Evolutionary conservation across 37 sponge, comb jelly and placozoan species (phyloP), one percentile per base, ranked within the genome.

Genomic region (Geodia barretti): DNA sequence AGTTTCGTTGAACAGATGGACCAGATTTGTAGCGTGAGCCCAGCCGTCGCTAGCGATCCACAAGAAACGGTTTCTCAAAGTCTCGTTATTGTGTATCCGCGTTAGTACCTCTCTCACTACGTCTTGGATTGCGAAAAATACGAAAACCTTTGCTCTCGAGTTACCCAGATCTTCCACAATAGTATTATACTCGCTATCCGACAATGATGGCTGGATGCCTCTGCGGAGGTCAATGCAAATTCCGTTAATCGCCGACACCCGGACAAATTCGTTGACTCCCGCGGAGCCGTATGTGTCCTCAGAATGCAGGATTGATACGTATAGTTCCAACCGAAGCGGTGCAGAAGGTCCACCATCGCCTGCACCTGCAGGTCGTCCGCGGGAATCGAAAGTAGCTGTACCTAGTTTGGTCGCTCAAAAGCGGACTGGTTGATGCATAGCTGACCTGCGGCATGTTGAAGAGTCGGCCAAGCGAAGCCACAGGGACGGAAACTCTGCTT

Each of bases 41-140:
- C 98, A 97, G 0, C 83, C 79, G 77, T 97, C 98, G 40, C 92
- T 91, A 1, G 92, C 98, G n/a, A 97, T 92, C 88, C 88, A 97
- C 19, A 76, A 70, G 54, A 97, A 91, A 5, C 71, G 40, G 1
- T 72, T 47, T 14, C 26, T 20, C 39, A 31, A 20, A n/a, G 77
- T 66, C 24, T 38, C 29, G 26, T 40, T 62, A 0, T 38, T 43
- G 26, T 72, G 5, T 29, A 91, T 24, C 2, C 31, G 30, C 0
- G 23, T 34, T 20, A 86, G 68, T 8, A 92, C 33, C 5, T 67
- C 9, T 54, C 64, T 64, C 2, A 83, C 83, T 26, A 40, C 39
- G 11, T 64, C 67, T 20, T 83, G 80, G 58, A 80, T 62, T 41
- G 84, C 66, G 75, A 87, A 92, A 1, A 92, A 1, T 21, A 92